phyloP scores from a whole-genome alignment of 2,113 vertebrate species.

The Gymnorhina tibicen region DNA sequence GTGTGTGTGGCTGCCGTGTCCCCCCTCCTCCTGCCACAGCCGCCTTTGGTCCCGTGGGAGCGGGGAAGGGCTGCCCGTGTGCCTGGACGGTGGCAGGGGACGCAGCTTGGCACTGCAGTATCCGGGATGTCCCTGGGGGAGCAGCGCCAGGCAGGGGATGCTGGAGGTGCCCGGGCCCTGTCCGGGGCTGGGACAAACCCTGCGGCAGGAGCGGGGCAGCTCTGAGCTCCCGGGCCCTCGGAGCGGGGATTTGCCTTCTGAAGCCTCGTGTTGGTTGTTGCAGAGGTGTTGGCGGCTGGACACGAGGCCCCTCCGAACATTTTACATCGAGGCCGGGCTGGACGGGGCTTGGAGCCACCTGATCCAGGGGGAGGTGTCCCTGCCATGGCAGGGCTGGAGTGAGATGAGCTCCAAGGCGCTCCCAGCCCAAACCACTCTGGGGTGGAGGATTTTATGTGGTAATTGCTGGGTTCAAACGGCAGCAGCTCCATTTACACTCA shows the following conservation, averaged over 20 bases:
- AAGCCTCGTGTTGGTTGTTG: too few relatives aligned
- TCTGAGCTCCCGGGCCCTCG: neutral
- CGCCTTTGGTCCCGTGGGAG: too few relatives aligned
- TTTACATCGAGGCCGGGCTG: neutral
- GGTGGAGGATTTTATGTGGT: neutral
- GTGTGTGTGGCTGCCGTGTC: neutral
- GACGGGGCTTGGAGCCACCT: neutral
- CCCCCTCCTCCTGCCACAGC: neutral
- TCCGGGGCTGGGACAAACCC: neutral
- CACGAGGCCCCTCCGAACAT: accelerated
- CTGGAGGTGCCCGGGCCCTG: neutral
- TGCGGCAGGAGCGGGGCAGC: too few relatives aligned
- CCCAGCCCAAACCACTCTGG: neutral
- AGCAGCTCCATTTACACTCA: neutral
- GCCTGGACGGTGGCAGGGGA: neutral
- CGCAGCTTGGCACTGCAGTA: accelerated
- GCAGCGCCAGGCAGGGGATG: neutral
- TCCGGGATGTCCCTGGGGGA: neutral
- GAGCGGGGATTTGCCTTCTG: neutral
- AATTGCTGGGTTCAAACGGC: neutral
- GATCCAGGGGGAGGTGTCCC: neutral
- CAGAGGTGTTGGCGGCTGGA: neutral
- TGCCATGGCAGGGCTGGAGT: too few relatives aligned
- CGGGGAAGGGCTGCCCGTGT: too few relatives aligned
- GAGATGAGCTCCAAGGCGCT: too few relatives aligned